Percentiles rank a stretch among this genome's conserved stretches.
Evolutionary conservation across 2,888 invertebrate genomes (phyloP).

Genomic region (Rhamphomyia laevipes): DNA sequence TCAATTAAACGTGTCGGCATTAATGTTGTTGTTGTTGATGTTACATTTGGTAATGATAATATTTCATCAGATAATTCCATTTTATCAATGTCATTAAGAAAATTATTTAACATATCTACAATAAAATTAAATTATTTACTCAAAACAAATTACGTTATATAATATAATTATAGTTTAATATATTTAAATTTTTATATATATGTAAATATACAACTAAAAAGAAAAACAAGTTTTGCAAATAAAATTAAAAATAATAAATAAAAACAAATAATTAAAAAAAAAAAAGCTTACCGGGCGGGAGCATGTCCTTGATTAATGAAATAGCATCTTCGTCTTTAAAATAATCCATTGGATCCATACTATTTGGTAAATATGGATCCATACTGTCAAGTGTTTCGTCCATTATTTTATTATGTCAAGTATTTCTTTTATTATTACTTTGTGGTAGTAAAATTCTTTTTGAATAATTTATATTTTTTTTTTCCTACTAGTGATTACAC

Average conservation of each 20-base stretch:
- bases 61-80: constrained; percentile 24
- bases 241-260: neutral
- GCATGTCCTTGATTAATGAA: constrained; percentile 33
- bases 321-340: constrained; percentile 34
- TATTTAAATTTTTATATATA: neutral
- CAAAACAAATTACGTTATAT: neutral
- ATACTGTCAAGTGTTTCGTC: constrained; percentile 3
- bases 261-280: neutral
- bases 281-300: constrained; percentile 24
- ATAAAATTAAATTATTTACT: neutral
- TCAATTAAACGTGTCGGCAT: constrained; percentile 9
- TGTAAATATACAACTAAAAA: neutral
- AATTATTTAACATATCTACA: constrained; percentile 29
- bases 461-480: too few species aligned
- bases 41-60: constrained; percentile 16
- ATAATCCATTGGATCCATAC: constrained; percentile 27
- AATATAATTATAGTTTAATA: neutral
- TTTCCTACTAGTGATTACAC: too few species aligned
- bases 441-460: too few species aligned
- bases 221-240: neutral
- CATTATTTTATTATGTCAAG: neutral
- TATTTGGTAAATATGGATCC: constrained; percentile 12
- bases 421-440: too few species aligned
- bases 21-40: constrained; percentile 20
- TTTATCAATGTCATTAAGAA: constrained; percentile 30